Percentiles rank a stretch among this genome's conserved stretches.
These are phyloP conservation scores for Lates calcarifer DNA, from an alignment of 2,113 vertebrate species.

Conservation along the genomic window DNA sequence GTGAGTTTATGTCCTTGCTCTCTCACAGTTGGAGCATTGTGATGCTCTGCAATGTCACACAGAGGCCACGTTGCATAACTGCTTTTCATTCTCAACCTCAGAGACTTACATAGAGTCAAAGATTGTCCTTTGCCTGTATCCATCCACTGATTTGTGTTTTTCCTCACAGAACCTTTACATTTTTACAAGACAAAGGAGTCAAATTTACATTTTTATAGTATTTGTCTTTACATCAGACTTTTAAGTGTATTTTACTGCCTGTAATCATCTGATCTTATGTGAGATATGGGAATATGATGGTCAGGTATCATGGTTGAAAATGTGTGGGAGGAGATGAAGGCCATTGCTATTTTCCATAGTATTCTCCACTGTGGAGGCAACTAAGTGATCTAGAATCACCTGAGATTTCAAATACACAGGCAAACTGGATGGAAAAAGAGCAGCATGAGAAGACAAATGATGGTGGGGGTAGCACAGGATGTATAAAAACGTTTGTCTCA, in stretches of 20 bases:
- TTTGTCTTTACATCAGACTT: not conserved
- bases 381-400: constrained; percentile 16
- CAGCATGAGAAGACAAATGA: constrained; percentile 3
- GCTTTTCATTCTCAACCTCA: not conserved
- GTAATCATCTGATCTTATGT: not conserved
- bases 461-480: not conserved
- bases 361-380: constrained; percentile 10
- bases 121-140: no score
- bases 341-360: constrained; percentile 13
- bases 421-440: constrained; percentile 20
- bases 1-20: constrained; percentile 40
- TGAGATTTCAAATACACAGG: constrained; percentile 28
- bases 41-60: constrained; percentile 37
- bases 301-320: not conserved
- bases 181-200: not conserved
- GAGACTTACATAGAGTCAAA: not conserved
- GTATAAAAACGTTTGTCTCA: constrained; percentile 16
- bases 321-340: constrained; percentile 23
- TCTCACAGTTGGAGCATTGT: constrained; percentile 8
- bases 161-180: not conserved
- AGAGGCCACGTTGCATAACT: constrained; percentile 39
- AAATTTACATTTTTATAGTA: not conserved
- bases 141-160: not conserved
- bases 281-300: not conserved
- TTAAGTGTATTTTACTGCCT: not conserved